Evolutionary conservation across 2,888 invertebrate species (phyloP), one percentile per base, ranked within the genome.

Genomic region (Lasioglossum vierecki): DNA sequence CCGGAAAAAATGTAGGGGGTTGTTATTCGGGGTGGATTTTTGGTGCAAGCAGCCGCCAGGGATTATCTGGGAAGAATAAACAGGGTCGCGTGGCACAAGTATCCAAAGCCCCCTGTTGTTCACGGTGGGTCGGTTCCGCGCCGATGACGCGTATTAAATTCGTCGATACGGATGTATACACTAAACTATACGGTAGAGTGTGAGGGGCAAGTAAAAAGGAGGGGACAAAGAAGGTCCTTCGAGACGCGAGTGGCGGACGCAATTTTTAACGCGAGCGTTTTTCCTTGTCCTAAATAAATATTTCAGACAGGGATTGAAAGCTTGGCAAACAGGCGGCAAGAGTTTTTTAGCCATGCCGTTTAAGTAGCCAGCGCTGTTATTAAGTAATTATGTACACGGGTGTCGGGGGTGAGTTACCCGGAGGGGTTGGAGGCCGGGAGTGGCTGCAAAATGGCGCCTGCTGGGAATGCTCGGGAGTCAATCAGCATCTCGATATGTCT

Each of bases 21-120:
- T 22, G 13, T 18, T 22, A 4, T 3, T 22, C 18, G 5, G 72
- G 41, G n/a, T 11, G 46, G 80, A 76, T 78, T 80, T 80, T 80
- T 22, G n/a, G 53, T 8, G 30, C 49, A 46, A 46, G 46, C 76
- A 76, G 83, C 78, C 83, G 70, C 73, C 78, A 76, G 81, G 70
- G 88, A 91, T 91, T 91, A 91, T 89, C 80, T 84, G 87, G 83
- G 89, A 88, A 89, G 90, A 88, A 92, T 91, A 92, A 93, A 93
- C 91, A 93, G 75, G 86, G 92, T 90, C 92, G 83, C 91, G 92
- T 92, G 92, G 85, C 90, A 72, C 83, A 82, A 85, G 87, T 80
- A 85, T 88, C 81, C 66, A 5, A 76, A 76, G 0, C 76, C 83
- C 84, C 79, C 53, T 78, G 84, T 44, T 80, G 87, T 82, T 82